phyloP scores from a whole-genome alignment of 2,797 vertebrate species.

The Propithecus deckenii region DNA sequence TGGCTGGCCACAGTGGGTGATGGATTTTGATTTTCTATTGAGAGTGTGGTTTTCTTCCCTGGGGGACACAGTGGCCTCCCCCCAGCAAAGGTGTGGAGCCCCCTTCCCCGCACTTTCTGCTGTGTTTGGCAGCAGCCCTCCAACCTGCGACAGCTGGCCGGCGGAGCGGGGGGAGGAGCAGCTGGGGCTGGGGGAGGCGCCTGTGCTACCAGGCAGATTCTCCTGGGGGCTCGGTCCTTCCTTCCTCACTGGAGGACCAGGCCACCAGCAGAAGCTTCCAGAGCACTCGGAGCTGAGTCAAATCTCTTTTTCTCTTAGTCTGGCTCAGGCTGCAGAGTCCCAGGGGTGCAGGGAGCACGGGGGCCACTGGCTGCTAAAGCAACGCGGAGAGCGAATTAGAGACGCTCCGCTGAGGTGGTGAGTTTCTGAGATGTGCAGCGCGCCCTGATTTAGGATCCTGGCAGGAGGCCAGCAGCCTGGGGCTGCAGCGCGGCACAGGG shows the following conservation, averaged over 20 bases:
- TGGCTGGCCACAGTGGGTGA: fast-evolving
- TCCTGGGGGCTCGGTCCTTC: background rate
- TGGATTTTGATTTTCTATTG: background rate
- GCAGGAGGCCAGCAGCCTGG: background rate
- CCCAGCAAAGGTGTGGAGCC: too few relatives aligned
- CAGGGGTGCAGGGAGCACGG: background rate
- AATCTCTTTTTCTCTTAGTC: background rate
- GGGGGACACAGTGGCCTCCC: too few relatives aligned
- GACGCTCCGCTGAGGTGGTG: background rate
- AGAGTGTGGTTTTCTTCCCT: background rate
- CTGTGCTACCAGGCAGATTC: background rate
- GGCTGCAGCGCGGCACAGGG: background rate
- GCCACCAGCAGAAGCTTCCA: background rate
- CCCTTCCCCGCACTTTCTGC: fast-evolving
- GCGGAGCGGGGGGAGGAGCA: background rate
- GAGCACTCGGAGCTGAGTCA: background rate
- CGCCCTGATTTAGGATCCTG: background rate
- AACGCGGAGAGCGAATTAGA: background rate
- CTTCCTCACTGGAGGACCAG: background rate
- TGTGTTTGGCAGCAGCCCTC: background rate
- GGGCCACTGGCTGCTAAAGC: background rate
- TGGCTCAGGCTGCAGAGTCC: background rate
- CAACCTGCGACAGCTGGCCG: fast-evolving
- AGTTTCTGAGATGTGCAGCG: fast-evolving
- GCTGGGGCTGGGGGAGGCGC: background rate